Base-by-base conservation (phyloP, 2,113 vertebrate species). In the Murina feae region DNA sequence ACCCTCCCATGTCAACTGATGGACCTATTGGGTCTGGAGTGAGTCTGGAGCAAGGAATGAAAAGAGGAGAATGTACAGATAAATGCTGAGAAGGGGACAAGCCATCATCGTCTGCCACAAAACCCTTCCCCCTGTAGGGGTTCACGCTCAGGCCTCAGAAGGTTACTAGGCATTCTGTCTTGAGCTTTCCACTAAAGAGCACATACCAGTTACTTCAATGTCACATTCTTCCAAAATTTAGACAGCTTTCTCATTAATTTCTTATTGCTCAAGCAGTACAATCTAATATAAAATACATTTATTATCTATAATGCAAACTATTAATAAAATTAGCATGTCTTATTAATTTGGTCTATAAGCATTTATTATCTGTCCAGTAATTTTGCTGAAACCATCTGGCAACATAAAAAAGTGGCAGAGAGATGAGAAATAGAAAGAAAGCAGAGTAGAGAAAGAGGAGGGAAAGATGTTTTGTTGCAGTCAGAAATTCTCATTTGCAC, bases 161-260 rank as follows among this genome's bases (percentile, higher is more conserved):
- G 4, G 68, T 42, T 20, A 13, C 18, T 18, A 44, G 17, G 49
- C 37, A 6, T 55, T 42, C 42, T 42, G 9, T 32, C 32, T 69
- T 49, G 32, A 60, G 25, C 18, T 39, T 60, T 86, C 58, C 75
- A 2, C 44, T 60, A 25, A 94, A 89, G 51, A 76, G 68, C 68
- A 44, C 9, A 71, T 21, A 49, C 7, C 30, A 32, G 55, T 63
- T 23, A 44, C 44, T 65, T 42, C 49, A 17, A 2, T 53, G 5
- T 66, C 30, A 82, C 72, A 92, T 80, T 51, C 82, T 35, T 91
- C 75, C 69, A 16, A 47, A 96, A 69, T 91, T 44, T 85, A 87
- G 16, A 30, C 82, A 65, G 11, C 58, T 85, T 80, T 66, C 78
- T 85, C 51, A 71, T 71, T 72, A 85, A 63, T 66, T 79, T 95